A percentile compares a stretch with the other conserved stretches of the same genome.
These are phyloP conservation scores for Candoia aspera DNA, from an alignment of 2,113 vertebrate species.

Conservation along the genomic window DNA sequence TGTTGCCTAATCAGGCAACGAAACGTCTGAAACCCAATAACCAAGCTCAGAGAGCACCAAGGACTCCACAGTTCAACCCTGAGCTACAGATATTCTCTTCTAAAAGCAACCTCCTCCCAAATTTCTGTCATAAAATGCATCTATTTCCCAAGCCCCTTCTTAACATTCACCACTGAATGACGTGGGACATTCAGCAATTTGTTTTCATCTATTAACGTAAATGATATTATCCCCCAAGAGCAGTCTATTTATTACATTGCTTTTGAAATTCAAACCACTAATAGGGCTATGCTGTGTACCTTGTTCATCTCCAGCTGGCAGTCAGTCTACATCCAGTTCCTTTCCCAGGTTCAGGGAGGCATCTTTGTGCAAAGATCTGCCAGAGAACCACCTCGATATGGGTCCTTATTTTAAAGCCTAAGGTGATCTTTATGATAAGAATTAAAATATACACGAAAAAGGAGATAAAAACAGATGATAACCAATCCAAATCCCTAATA, in stretches of 20 bases:
- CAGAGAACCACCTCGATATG: neutral
- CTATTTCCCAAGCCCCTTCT: neutral
- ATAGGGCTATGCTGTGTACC: neutral
- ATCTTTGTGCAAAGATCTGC: neutral
- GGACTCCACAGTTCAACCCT: too few species aligned
- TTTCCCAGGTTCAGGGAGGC: neutral
- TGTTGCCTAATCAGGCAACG: too few species aligned
- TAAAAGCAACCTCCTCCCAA: neutral
- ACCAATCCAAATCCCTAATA: neutral
- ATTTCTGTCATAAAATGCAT: neutral
- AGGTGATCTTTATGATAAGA: neutral
- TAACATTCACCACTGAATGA: neutral
- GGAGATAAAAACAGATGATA: neutral
- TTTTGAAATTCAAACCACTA: neutral
- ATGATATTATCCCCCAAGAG: neutral
- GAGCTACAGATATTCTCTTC: too few species aligned
- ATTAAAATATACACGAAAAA: neutral
- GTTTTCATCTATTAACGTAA: neutral
- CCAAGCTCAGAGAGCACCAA: too few species aligned
- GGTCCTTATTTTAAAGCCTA: neutral
- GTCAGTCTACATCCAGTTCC: neutral
- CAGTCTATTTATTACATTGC: neutral
- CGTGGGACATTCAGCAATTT: neutral
- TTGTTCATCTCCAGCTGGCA: neutral
- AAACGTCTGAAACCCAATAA: too few species aligned